A percentile compares a stretch with the other conserved stretches of the same genome.
These are phyloP conservation scores for Epinephelus coioides DNA, from an alignment of 2,797 vertebrate genomes.

Conservation along the genomic window DNA sequence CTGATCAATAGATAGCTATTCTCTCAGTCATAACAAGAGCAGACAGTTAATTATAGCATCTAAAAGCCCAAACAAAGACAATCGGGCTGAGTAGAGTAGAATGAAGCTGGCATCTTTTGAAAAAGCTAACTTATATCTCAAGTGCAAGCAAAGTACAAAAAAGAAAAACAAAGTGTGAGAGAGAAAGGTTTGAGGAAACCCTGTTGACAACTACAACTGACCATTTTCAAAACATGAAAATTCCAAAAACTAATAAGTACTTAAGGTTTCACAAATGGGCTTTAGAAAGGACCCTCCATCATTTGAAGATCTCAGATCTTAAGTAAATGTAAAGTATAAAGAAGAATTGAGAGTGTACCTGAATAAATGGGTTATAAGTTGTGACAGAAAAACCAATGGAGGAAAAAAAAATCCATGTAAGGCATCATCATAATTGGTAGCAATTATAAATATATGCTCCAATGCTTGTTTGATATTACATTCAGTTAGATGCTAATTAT, in stretches of 20 bases:
- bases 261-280: not conserved
- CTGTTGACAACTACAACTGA: not conserved
- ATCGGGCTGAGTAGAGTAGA: constrained; percentile 28
- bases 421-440: not conserved
- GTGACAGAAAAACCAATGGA: no score
- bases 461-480: not conserved
- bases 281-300: not conserved
- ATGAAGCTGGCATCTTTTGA: constrained; percentile 11
- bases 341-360: not conserved
- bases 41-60: constrained; percentile 56
- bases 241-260: not conserved
- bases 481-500: not conserved
- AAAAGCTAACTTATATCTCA: constrained; percentile 11
- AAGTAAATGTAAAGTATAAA: not conserved
- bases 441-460: not conserved
- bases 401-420: not conserved
- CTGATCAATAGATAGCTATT: constrained; percentile 44
- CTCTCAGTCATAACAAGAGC: constrained; percentile 43
- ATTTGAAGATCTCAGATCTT: not conserved
- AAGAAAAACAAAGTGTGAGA: not conserved
- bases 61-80: constrained; percentile 34
- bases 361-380: no score
- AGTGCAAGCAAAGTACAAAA: constrained; percentile 8
- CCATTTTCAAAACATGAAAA: not conserved
- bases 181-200: not conserved